phyloP scores from a whole-genome alignment of 2,797 vertebrate species.

The Emys orbicularis region DNA sequence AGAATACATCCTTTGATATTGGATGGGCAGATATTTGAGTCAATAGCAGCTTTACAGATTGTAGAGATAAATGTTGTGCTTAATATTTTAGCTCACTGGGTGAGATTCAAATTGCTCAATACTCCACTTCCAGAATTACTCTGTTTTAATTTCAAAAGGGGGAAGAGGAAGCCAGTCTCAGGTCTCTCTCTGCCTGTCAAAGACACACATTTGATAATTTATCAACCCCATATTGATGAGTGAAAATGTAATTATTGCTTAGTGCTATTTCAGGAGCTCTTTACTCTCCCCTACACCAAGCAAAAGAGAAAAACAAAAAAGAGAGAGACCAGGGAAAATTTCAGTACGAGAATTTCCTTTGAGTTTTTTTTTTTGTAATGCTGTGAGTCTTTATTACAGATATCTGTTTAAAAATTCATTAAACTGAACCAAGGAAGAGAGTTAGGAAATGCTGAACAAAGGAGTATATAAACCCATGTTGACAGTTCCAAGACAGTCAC shows the following conservation, averaged over 20 bases:
- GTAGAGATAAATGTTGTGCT: not conserved
- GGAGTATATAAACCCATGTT: not conserved
- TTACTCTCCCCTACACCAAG: not conserved
- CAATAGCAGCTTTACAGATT: not conserved
- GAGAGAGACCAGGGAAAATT: not conserved
- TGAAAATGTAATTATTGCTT: not conserved
- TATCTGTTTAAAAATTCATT: not conserved
- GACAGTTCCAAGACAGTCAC: not conserved
- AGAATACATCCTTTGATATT: not conserved
- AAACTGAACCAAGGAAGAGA: not conserved
- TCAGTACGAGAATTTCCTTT: not conserved
- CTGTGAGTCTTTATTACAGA: fast-evolving
- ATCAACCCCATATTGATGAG: not conserved
- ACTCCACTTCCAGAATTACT: not conserved
- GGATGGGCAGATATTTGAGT: not conserved
- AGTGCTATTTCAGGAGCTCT: not conserved
- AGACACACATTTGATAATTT: not conserved
- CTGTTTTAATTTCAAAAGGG: not conserved
- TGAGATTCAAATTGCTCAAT: not conserved
- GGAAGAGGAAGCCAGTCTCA: not conserved
- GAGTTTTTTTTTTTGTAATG: not conserved
- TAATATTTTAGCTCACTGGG: not conserved
- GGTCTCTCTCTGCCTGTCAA: not conserved
- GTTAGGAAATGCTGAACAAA: not conserved
- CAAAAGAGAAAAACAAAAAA: fast-evolving